phyloP scores from a whole-genome alignment of 2,888 invertebrate species.

The Margaritifera margaritifera region DNA sequence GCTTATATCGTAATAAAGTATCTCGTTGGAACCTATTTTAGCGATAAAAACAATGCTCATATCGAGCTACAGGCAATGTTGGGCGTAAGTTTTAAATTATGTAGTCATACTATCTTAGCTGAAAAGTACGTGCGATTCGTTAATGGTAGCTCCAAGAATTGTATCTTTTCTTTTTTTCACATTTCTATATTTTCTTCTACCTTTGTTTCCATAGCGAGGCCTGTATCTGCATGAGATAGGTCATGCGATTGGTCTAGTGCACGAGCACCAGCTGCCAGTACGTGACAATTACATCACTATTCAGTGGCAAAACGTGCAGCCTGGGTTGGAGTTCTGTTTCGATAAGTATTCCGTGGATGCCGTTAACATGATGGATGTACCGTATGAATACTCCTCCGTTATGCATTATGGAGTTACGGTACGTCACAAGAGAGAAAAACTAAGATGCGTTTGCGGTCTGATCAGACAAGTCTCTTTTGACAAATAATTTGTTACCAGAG shows the following conservation, averaged over 20 bases:
- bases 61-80: too few species aligned
- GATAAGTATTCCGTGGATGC: conserved; percentile 43
- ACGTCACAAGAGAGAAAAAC: conserved; percentile 12
- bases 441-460: neutral
- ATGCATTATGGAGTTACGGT: conserved; percentile 63
- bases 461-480: too few species aligned
- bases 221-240: conserved; percentile 60
- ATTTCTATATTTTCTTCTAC: too few species aligned
- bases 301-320: conserved; percentile 46
- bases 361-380: conserved; percentile 46
- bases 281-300: conserved; percentile 50
- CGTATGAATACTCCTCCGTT: conserved; percentile 54
- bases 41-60: too few species aligned
- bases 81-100: too few species aligned
- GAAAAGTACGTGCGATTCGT: too few species aligned
- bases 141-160: too few species aligned
- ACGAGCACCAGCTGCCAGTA: conserved; percentile 59
- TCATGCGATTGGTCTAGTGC: conserved; percentile 57
- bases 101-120: too few species aligned
- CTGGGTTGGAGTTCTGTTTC: conserved; percentile 55
- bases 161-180: too few species aligned
- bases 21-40: too few species aligned
- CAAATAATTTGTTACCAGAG: too few species aligned
- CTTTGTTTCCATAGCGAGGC: conserved; percentile 46
- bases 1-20: too few species aligned